phyloP scores from a whole-genome alignment of 2,888 invertebrate genomes.

The Xestia c-nigrum region DNA sequence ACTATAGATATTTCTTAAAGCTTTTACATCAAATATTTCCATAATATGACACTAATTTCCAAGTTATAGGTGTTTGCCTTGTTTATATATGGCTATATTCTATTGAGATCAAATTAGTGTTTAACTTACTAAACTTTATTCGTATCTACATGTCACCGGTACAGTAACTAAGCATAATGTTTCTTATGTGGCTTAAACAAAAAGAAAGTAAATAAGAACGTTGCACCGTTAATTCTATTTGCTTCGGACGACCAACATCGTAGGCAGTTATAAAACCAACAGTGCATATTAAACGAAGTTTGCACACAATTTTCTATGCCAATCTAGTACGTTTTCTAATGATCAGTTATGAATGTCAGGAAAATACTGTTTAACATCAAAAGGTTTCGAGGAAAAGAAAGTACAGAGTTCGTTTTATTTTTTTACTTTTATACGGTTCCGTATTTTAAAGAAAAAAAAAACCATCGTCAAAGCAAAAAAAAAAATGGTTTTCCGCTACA shows the following conservation, averaged over 20 bases:
- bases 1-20: neutral
- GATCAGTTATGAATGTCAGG: neutral
- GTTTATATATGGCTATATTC: neutral
- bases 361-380: neutral
- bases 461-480: no score
- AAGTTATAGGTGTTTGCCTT: neutral
- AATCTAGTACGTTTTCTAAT: neutral
- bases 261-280: neutral
- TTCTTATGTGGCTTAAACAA: neutral
- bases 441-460: no score
- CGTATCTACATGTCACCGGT: neutral
- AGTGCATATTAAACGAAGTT: constrained; percentile 1
- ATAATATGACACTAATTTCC: neutral
- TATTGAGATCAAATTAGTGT: neutral
- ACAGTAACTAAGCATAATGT: neutral
- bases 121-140: neutral
- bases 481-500: neutral
- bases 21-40: neutral
- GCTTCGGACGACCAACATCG: neutral
- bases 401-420: no score
- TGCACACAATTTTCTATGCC: neutral
- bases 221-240: neutral
- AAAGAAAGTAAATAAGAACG: neutral
- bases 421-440: no score
- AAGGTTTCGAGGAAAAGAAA: neutral